Conservation (phyloP, 2,113 vertebrate species). For the Halcyon senegalensis region DNA sequence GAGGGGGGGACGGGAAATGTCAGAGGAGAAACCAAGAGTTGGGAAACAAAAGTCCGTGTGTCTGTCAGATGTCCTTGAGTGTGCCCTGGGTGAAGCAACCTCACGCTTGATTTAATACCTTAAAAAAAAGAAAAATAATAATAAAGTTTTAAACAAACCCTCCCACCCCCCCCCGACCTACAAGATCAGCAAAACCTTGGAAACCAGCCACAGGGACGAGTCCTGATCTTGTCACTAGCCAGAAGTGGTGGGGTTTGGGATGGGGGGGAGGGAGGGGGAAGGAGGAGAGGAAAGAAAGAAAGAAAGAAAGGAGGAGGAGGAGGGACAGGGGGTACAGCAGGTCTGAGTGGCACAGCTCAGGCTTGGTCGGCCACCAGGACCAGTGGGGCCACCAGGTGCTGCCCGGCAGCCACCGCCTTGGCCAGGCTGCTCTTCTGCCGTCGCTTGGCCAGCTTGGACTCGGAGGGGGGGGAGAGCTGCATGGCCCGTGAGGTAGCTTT, state of each 20-base stretch:
- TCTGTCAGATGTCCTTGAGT: constrained; percentile 53
- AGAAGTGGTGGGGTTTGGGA: background rate
- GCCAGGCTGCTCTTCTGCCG: constrained; percentile 87
- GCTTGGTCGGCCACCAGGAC: constrained; percentile 91
- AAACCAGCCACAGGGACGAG: constrained; percentile 64
- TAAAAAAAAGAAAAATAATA: background rate
- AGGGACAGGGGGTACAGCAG: background rate
- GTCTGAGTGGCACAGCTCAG: constrained; percentile 67
- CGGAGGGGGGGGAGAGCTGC: constrained; percentile 91
- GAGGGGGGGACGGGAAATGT: background rate
- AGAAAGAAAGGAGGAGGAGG: background rate
- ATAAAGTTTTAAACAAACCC: constrained; percentile 10
- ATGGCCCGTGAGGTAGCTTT: constrained; percentile 87
- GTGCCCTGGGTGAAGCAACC: constrained; percentile 58
- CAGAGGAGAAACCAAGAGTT: constrained; percentile 4
- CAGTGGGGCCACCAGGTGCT: constrained; percentile 85
- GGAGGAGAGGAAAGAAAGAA: too few species aligned
- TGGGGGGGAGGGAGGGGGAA: too few species aligned
- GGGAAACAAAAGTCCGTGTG: constrained; percentile 3
- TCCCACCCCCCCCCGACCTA: constrained; percentile 62
- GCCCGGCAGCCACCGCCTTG: constrained; percentile 78
- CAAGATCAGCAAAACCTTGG: constrained; percentile 80
- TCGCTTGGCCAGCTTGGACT: constrained; percentile 91
- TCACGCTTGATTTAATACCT: constrained; percentile 49
- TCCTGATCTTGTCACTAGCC: constrained; percentile 61